These are phyloP conservation scores for Ailurus styani DNA, from an alignment of 2,113 vertebrate species.

Conservation along the genomic window DNA sequence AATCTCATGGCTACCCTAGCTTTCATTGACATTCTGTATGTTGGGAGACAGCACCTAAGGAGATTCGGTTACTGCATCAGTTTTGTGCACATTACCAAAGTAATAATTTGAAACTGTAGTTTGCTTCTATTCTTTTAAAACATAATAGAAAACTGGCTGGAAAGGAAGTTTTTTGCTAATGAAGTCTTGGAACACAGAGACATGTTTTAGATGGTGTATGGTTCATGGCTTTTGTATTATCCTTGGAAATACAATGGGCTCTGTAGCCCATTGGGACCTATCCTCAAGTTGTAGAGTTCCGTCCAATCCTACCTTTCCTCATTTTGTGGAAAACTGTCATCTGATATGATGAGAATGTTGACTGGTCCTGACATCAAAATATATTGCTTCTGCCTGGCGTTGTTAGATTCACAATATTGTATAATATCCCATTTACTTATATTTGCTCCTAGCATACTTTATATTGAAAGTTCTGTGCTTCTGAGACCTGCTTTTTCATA, in stretches of 20 bases:
- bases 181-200: neutral
- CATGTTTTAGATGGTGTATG: neutral
- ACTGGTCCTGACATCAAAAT: neutral
- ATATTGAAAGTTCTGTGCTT: neutral
- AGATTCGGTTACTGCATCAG: neutral
- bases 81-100: neutral
- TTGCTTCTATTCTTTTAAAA: neutral
- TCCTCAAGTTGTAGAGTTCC: neutral
- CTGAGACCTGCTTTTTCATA: neutral
- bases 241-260: neutral
- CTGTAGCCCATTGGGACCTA: fast-evolving
- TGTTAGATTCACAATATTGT: neutral
- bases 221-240: neutral
- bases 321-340: neutral
- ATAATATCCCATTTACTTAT: neutral
- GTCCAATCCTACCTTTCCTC: neutral
- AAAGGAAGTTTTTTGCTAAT: neutral
- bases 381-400: neutral
- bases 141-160: neutral
- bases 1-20: neutral
- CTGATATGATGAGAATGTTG: neutral
- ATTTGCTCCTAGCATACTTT: neutral
- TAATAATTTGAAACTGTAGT: neutral
- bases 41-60: neutral
- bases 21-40: neutral